A percentile compares a stretch with the other conserved stretches of the same genome.
Evolutionary conservation across 2,888 invertebrate species (phyloP).

Genomic region (Aspidiotus destructor): DNA sequence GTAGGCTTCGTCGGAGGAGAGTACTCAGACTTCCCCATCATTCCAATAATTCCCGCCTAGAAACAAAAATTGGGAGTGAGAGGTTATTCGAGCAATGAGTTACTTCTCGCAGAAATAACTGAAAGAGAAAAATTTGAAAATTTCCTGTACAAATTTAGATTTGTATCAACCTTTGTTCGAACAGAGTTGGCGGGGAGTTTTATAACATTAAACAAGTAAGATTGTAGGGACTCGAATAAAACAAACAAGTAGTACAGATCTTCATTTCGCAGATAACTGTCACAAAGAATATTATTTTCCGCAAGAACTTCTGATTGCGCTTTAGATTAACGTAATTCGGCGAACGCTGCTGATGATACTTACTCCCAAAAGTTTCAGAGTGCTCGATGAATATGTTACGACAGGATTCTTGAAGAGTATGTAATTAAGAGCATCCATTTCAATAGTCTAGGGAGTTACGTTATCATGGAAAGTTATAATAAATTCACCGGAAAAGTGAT

Average conservation of each 20-base stretch:
- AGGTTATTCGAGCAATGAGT: not conserved
- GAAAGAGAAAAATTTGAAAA: no score
- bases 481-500: no score
- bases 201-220: not conserved
- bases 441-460: no score
- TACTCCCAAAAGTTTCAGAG: slow-evolving; percentile 23
- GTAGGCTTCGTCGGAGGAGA: not conserved
- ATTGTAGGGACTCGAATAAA: not conserved
- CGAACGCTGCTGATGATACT: not conserved
- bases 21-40: not conserved
- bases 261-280: not conserved
- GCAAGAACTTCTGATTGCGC: not conserved
- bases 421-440: slow-evolving; percentile 23
- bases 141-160: no score
- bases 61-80: not conserved
- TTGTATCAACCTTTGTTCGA: no score
- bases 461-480: no score
- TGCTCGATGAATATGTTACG: slow-evolving; percentile 14
- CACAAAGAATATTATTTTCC: not conserved
- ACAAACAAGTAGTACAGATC: not conserved
- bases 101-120: no score
- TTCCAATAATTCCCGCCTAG: slow-evolving; percentile 12
- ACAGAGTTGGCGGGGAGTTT: no score
- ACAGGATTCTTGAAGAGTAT: slow-evolving; percentile 26
- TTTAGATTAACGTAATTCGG: not conserved